These are phyloP conservation scores for Agonopterix heracliana DNA, from an alignment of 2,888 invertebrate genomes.

Conservation along the genomic window DNA sequence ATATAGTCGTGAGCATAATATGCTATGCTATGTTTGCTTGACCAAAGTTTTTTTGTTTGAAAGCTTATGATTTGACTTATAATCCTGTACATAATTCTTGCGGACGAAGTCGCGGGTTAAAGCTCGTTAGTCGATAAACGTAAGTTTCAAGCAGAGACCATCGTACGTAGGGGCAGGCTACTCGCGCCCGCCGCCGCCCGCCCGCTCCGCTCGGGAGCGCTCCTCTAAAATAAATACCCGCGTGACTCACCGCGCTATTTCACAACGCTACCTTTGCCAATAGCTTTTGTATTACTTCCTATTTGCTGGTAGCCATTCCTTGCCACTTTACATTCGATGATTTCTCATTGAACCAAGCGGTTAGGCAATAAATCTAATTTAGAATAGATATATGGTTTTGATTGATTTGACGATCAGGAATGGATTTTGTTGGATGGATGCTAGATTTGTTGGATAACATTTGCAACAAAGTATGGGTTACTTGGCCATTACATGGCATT, in stretches of 20 bases:
- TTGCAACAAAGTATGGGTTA: no score
- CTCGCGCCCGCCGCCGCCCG: not conserved
- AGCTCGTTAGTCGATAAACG: no score
- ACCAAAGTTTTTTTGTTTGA: no score
- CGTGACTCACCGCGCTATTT: conserved; percentile 63
- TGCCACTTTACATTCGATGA: conserved; percentile 11
- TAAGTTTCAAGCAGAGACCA: no score
- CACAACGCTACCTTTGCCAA: conserved; percentile 70
- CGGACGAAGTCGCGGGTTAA: no score
- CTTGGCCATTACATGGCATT: no score
- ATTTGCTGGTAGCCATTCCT: conserved; percentile 34
- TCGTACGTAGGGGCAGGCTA: no score
- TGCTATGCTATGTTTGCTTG: no score
- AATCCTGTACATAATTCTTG: no score
- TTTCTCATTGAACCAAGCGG: not conserved
- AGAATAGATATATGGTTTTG: not conserved
- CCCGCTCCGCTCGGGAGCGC: conserved; percentile 27
- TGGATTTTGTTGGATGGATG: not conserved
- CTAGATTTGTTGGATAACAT: no score
- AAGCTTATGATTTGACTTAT: no score
- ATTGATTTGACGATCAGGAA: not conserved
- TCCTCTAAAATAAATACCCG: conserved; percentile 63
- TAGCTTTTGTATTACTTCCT: conserved; percentile 70
- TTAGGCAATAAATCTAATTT: not conserved
- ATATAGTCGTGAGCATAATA: no score